A percentile compares a stretch with the other conserved stretches of the same genome.
These are phyloP conservation scores for Meliscaeva auricollis DNA, from an alignment of 2,888 invertebrate species.

Conservation along the genomic window DNA sequence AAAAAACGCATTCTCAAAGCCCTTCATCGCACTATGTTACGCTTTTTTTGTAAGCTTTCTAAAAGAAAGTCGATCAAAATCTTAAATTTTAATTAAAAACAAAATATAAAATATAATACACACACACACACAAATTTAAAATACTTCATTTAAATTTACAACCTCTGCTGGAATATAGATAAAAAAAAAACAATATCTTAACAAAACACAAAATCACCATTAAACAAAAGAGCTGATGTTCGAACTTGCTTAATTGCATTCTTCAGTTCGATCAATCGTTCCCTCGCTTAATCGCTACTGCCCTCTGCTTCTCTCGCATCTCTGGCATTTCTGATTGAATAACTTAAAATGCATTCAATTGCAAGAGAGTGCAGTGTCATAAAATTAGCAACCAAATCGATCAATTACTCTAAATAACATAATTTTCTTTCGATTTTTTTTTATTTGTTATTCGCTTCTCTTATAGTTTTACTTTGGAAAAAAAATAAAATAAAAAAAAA, in stretches of 20 bases:
- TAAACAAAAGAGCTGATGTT: conserved; percentile 27
- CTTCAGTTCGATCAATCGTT: background rate
- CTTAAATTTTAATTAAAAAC: conserved; percentile 19
- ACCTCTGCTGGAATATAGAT: background rate
- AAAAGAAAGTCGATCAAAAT: conserved; percentile 29
- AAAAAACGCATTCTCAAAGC: background rate
- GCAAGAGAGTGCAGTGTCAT: conserved; percentile 59
- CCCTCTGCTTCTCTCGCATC: background rate
- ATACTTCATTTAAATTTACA: background rate
- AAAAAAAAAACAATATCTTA: background rate
- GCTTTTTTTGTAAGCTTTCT: conserved; percentile 5
- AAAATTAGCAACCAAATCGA: conserved; percentile 78
- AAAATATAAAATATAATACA: background rate
- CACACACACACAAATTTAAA: background rate
- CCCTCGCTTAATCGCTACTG: background rate
- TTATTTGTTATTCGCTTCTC: background rate
- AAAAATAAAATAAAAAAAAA: too few species aligned
- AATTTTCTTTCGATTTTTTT: conserved; percentile 66
- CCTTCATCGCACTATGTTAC: background rate
- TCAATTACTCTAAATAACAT: conserved; percentile 78
- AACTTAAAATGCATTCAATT: conserved; percentile 45
- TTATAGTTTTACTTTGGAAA: conserved; percentile 36
- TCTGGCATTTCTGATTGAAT: background rate
- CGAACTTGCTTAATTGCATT: conserved; percentile 29
- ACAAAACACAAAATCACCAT: conserved; percentile 6